These are phyloP conservation scores for Elephantulus edwardii DNA, from an alignment of 2,113 vertebrate species.

Conservation along the genomic window DNA sequence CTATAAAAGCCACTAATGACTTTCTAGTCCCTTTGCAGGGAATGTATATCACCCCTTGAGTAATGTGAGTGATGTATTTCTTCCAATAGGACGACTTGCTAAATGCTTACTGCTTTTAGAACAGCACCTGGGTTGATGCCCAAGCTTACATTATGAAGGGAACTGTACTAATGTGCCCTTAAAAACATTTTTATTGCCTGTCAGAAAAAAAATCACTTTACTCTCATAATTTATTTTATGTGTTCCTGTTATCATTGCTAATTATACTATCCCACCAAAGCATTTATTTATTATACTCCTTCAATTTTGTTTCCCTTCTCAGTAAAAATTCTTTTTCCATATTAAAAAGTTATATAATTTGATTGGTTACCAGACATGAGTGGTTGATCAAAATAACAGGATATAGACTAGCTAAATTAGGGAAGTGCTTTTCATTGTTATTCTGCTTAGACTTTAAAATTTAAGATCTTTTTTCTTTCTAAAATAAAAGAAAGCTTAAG, in stretches of 20 bases:
- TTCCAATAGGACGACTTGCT: background rate
- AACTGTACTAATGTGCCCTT: slow-evolving; percentile 35
- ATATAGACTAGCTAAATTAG: slow-evolving; percentile 4
- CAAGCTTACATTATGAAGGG: slow-evolving; percentile 60
- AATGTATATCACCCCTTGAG: background rate
- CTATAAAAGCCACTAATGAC: background rate
- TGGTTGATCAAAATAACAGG: slow-evolving; percentile 5
- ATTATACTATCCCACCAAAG: slow-evolving; percentile 54
- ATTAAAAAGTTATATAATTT: slow-evolving; percentile 53
- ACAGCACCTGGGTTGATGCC: slow-evolving; percentile 54
- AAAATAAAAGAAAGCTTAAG: slow-evolving; percentile 46
- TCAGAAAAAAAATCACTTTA: slow-evolving; percentile 61
- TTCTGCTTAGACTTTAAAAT: slow-evolving; percentile 27
- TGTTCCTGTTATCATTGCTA: slow-evolving; percentile 53
- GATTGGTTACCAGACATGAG: slow-evolving; percentile 16
- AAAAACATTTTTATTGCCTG: slow-evolving; percentile 47
- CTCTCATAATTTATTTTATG: slow-evolving; percentile 52
- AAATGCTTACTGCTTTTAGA: slow-evolving; percentile 40
- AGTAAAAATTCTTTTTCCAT: slow-evolving; percentile 40
- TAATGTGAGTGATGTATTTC: background rate
- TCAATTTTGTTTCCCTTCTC: slow-evolving; percentile 42
- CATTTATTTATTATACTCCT: slow-evolving; percentile 51
- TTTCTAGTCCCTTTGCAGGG: background rate
- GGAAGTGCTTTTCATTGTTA: slow-evolving; percentile 29
- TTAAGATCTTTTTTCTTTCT: slow-evolving; percentile 42